Conservation (phyloP, 2,113 vertebrate genomes). For the Salvelinus alpinus region DNA sequence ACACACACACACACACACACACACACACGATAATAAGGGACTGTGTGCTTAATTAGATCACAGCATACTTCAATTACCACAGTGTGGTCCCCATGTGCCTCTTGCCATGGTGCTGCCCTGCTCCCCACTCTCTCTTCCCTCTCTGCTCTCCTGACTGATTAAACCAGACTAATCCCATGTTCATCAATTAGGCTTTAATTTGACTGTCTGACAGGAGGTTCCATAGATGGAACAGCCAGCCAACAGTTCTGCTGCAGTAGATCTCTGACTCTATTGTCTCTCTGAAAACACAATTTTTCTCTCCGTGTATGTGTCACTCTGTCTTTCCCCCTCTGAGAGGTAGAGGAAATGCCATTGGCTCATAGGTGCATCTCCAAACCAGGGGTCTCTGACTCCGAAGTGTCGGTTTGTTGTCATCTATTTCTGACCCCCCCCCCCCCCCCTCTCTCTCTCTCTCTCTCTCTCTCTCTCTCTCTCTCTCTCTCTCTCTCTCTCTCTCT, state of each 20-base stretch:
- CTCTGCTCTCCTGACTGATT: constrained; percentile 29
- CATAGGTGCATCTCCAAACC: not conserved
- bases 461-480: constrained; percentile 6
- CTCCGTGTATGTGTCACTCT: constrained; percentile 11
- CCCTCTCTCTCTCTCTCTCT: constrained; percentile 24
- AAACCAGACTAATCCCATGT: constrained; percentile 69
- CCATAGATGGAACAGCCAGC: not conserved
- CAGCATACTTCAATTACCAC: constrained; percentile 70
- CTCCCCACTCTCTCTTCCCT: constrained; percentile 19
- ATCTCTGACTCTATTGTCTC: not conserved
- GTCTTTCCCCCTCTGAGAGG: not conserved
- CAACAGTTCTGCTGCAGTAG: not conserved
- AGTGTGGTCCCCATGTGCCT: constrained; percentile 61
- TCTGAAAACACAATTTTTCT: not conserved
- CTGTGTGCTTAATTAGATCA: constrained; percentile 68
- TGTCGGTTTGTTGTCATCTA: too few relatives aligned
- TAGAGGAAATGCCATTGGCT: too few relatives aligned
- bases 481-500: constrained; percentile 40
- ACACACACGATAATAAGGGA: constrained; percentile 64
- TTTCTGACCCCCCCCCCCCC: not conserved
- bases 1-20: too few relatives aligned
- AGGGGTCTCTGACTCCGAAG: not conserved
- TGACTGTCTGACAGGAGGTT: constrained; percentile 24
- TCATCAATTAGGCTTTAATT: constrained; percentile 74
- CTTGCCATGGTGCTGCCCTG: constrained; percentile 51